phyloP scores from a whole-genome alignment of 2,113 vertebrate species.

The Nothocercus julius region DNA sequence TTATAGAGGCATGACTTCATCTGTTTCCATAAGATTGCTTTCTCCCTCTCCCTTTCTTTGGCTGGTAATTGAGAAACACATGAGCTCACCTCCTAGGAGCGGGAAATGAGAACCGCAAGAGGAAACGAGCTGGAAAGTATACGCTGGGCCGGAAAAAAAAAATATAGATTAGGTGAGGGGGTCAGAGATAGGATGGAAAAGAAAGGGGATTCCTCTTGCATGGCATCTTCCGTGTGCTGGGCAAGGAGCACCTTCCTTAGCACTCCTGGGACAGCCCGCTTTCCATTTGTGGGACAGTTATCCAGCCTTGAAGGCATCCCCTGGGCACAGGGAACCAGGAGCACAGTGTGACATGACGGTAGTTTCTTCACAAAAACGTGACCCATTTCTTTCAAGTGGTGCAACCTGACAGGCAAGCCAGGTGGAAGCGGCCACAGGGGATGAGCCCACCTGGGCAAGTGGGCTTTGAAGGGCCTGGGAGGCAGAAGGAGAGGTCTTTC shows the following conservation, averaged over 20 bases:
- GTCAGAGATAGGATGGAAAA: constrained; percentile 29
- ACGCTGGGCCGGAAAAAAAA: constrained; percentile 48
- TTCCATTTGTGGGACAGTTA: not conserved
- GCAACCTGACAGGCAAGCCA: not conserved
- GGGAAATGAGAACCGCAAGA: constrained; percentile 71
- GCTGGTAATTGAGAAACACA: constrained; percentile 71
- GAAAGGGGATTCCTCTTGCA: constrained; percentile 36
- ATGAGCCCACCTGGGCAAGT: not conserved
- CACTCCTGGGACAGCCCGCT: not conserved
- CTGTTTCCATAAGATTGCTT: constrained; percentile 73
- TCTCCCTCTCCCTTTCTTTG: constrained; percentile 62
- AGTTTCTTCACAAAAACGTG: not conserved
- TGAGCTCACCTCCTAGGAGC: constrained; percentile 76
- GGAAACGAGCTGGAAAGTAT: constrained; percentile 73
- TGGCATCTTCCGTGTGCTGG: not conserved
- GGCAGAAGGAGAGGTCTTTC: not conserved
- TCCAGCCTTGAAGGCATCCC: not conserved
- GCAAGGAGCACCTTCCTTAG: not conserved
- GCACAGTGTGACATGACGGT: not conserved
- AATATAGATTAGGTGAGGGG: constrained; percentile 24
- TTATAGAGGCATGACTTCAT: constrained; percentile 71
- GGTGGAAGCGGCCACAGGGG: not conserved
- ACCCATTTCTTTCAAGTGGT: not conserved
- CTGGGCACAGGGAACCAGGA: not conserved
- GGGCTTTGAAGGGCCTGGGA: not conserved